These are phyloP conservation scores for Spodoptera littoralis DNA, from an alignment of 2,888 invertebrate species.

Conservation along the genomic window DNA sequence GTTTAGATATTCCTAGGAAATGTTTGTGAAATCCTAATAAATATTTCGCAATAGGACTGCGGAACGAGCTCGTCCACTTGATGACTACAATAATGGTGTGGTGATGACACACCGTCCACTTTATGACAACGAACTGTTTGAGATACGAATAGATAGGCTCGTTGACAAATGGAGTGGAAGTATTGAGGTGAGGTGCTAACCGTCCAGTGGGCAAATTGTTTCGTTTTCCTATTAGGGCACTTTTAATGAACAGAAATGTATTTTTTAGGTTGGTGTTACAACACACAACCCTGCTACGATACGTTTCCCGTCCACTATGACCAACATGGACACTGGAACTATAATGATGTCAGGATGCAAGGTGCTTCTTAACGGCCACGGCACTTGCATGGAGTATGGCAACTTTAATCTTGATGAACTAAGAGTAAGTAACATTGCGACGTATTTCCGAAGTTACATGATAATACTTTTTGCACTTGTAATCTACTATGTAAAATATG, in stretches of 20 bases:
- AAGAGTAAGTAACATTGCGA: slow-evolving; percentile 84
- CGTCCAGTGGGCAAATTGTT: not conserved
- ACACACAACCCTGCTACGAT: slow-evolving; percentile 96
- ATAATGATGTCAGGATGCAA: slow-evolving; percentile 99
- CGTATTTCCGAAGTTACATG: too few relatives aligned
- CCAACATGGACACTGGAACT: slow-evolving; percentile 97
- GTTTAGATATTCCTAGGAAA: too few relatives aligned
- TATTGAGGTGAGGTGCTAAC: slow-evolving; percentile 90
- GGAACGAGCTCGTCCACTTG: slow-evolving; percentile 95
- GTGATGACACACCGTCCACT: slow-evolving; percentile 97
- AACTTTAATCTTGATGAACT: slow-evolving; percentile 97
- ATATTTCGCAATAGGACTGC: slow-evolving; percentile 90
- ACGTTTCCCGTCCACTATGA: slow-evolving; percentile 98
- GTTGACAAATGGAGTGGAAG: slow-evolving; percentile 99
- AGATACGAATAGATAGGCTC: slow-evolving; percentile 97
- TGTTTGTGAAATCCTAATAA: not conserved
- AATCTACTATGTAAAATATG: too few relatives aligned
- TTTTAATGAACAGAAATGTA: not conserved
- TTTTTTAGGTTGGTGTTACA: slow-evolving; percentile 94
- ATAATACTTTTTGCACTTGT: too few relatives aligned
- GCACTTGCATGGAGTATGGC: slow-evolving; percentile 97
- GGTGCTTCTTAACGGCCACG: slow-evolving; percentile 98
- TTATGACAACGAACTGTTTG: slow-evolving; percentile 96
- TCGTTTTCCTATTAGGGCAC: not conserved
- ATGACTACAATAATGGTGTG: slow-evolving; percentile 98